phyloP scores from a whole-genome alignment of 2,797 vertebrate species.

The Chaetophractus vellerosus region DNA sequence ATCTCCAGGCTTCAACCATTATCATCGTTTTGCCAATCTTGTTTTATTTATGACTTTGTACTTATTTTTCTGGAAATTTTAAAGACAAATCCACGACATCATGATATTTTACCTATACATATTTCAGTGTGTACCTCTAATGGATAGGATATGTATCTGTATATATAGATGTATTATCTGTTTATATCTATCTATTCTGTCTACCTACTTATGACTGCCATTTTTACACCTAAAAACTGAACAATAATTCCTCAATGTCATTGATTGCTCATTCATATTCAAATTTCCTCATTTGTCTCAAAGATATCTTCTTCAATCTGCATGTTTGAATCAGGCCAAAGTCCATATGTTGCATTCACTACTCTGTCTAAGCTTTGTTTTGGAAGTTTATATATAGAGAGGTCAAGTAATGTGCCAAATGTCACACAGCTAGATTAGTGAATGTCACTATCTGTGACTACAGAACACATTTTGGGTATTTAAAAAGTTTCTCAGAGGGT shows the following conservation, averaged over 20 bases:
- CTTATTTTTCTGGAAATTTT: slow-evolving; percentile 9
- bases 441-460: neutral
- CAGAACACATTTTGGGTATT: neutral
- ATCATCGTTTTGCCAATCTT: slow-evolving; percentile 8
- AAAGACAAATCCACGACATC: neutral
- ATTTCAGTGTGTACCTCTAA: neutral
- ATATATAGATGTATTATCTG: neutral
- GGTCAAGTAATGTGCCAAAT: neutral
- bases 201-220: neutral
- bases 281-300: neutral
- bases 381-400: neutral
- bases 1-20: neutral
- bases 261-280: neutral
- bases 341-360: neutral
- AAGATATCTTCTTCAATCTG: neutral
- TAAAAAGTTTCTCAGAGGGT: neutral
- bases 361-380: neutral
- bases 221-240: neutral
- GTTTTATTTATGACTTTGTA: neutral
- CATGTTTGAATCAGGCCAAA: neutral
- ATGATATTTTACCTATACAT: neutral
- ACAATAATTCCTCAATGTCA: neutral
- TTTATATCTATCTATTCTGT: neutral
- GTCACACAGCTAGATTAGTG: neutral
- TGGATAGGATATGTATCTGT: neutral